Base-by-base conservation (phyloP, 2,113 vertebrate species). In the Rhagologus leucostigma region DNA sequence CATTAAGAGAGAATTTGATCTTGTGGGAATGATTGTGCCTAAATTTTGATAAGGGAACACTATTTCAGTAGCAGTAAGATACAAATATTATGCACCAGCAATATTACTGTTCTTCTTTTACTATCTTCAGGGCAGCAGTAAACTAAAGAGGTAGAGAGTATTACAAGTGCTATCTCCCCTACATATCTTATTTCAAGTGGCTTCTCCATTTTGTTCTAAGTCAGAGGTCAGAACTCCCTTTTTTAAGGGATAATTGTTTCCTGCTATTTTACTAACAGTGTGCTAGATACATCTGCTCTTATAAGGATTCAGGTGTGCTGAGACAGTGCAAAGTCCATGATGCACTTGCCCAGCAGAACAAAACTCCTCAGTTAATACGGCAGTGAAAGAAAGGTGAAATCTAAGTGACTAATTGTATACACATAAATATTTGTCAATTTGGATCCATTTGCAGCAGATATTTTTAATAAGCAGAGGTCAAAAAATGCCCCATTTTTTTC, bases 161-260 rank as follows among this genome's bases (percentile, higher is more conserved):
- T 32, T 27, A 35, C 11, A 18, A 39, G 14, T 29, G 17, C 11
- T 12, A 62, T 22, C 7, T 73, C 10, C 41, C 37, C n/a, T 49
- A 24, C 3, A 8, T 11, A 13, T 1, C 1, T 76, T 50, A 39
- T 14, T 73, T 62, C 3, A 5, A 2, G 1, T 5, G 70, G 7
- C 6, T 88, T 64, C 44, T 87, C 24, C 76, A 4, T 52, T 65
- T 71, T 37, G 5, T 41, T 68, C 4, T 14, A 67, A 53, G n/a
- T 49, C 22, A 74, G 49, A 81, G 16, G 19, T 33, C 56, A 84
- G 64, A 68, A 68, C 14, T 56, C 20, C 7, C 55, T 17, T 37
- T 57, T 26, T 59, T 37, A 59, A 26, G 57, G 42, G 24, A 21
- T 30, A 46, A 26, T 32, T 17, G 16, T 47, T 64, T 70, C 35